Evolutionary conservation across 2,113 vertebrate species (phyloP), one percentile per base, ranked within the genome.

Genomic region (Orcinus orca): DNA sequence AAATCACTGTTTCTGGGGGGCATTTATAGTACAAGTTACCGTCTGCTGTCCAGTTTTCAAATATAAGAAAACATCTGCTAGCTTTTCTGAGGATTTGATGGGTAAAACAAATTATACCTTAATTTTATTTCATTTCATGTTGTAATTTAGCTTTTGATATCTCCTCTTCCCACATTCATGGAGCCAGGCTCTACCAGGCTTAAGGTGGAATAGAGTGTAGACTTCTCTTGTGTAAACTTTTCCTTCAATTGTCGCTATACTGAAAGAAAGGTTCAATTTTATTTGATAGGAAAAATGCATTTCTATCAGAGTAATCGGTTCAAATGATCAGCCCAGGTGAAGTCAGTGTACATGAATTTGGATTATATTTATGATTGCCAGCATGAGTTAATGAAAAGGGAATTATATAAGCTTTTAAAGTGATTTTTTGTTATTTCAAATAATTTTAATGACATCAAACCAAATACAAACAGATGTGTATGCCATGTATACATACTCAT

Each of bases 71-170:
- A 85, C 6, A 96, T 21, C 62, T 95, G 23, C 70, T 91, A 87
- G 68, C 8, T 97, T 97, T 92, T 18, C 17, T 81, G 53, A 94
- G 47, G n/a, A 41, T 87, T 79, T 86, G 29, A 77, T 94, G 47
- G 26, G 18, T 93, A 12, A 97, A 91, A 91, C 84, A 76, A 63
- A 44, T 92, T 58, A 23, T 67, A 84, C n/a, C 7, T 38, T 96
- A 80, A 92, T 83, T 95, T 81, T 76, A 82, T 81, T 96, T 79
- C 6, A 62, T 96, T 94, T 98, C 23, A 83, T 93, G 96, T 74
- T 85, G 20, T 85, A 88, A 83, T 92, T 84, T 97, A 94, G 53
- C 17, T 18, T 90, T 94, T 97, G 58, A 50, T 92, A 3, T 70
- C 9, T 79, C 26, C 58, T 10, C 4, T 96, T 88, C 25, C 20